These are phyloP conservation scores for Serripes groenlandicus DNA, from an alignment of 2,888 invertebrate species.

Conservation along the genomic window DNA sequence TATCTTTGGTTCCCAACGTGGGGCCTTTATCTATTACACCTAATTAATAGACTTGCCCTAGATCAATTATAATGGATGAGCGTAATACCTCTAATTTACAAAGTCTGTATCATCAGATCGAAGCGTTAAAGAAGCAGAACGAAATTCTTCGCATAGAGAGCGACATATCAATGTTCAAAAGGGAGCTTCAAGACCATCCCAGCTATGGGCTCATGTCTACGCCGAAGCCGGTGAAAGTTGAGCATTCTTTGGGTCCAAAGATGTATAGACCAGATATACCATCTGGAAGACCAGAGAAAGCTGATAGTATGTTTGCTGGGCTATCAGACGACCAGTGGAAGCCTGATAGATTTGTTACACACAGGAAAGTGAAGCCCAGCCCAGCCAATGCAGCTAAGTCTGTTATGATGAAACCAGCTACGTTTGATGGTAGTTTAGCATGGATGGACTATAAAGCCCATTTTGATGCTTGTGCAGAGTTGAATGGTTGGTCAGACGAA, in stretches of 20 bases:
- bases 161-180: background rate
- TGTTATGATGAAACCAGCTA: conserved; percentile 15
- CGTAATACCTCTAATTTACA: background rate
- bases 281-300: background rate
- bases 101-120: background rate
- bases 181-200: background rate
- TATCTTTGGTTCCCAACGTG: background rate
- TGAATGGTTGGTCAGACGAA: conserved; percentile 17
- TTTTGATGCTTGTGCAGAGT: conserved; percentile 26
- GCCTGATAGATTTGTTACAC: background rate
- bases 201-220: background rate
- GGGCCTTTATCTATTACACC: background rate
- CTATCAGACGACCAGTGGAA: background rate
- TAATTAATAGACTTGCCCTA: conserved; percentile 2
- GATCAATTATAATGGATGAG: background rate
- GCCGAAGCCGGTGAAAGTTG: background rate
- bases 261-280: background rate
- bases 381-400: background rate
- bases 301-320: background rate
- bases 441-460: conserved; percentile 29
- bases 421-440: conserved; percentile 19
- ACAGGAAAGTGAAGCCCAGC: background rate
- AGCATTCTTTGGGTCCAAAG: no score
- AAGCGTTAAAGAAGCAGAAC: background rate
- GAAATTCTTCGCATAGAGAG: background rate